Percentiles rank a stretch among this genome's conserved stretches.
Conservation (phyloP, 2,888 invertebrate genomes). For the Brenthis hecate region DNA sequence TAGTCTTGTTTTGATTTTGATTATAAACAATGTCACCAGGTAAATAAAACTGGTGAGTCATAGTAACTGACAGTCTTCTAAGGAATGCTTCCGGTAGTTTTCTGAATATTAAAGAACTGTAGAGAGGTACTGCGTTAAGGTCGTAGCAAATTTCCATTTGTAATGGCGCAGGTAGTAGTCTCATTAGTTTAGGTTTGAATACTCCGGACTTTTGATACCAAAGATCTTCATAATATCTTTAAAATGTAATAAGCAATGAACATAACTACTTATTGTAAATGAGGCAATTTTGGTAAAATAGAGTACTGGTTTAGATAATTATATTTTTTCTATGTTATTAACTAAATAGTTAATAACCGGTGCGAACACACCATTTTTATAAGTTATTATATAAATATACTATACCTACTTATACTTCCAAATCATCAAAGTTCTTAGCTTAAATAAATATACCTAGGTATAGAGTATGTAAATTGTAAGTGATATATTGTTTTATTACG, state of each 20-base stretch:
- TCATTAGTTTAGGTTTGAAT: constrained; percentile 67
- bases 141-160: constrained; percentile 80
- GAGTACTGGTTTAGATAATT: too few species aligned
- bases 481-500: too few species aligned
- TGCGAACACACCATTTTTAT: too few species aligned
- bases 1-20: constrained; percentile 76
- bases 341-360: too few species aligned
- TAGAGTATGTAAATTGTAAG: too few species aligned
- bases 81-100: constrained; percentile 79
- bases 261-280: too few species aligned
- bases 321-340: too few species aligned
- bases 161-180: constrained; percentile 70
- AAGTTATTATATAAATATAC: too few species aligned
- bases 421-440: too few species aligned
- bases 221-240: constrained; percentile 76
- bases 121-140: constrained; percentile 75
- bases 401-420: too few species aligned
- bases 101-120: constrained; percentile 77
- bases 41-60: constrained; percentile 79
- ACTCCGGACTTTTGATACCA: constrained; percentile 81
- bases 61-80: constrained; percentile 73
- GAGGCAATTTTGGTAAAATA: too few species aligned
- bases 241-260: constrained; percentile 19
- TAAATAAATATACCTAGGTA: too few species aligned
- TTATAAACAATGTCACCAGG: constrained; percentile 78